phyloP scores from a whole-genome alignment of 2,797 vertebrate genomes.

The Percopsis omiscomaycus region DNA sequence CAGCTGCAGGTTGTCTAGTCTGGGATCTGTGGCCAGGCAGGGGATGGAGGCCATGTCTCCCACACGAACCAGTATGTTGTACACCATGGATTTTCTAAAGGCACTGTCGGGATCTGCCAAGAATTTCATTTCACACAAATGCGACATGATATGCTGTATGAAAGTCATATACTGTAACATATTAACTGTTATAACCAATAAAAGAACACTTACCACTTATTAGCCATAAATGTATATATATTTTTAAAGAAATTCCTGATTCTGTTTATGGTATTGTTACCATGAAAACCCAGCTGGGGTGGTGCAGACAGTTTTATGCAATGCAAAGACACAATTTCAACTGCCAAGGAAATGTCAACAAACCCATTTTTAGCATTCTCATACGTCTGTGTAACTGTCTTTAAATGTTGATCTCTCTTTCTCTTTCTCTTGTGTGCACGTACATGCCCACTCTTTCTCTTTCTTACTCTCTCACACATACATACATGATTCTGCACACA shows the following conservation, averaged over 20 bases:
- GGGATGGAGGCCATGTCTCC: slow-evolving; percentile 79
- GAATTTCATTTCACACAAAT: slow-evolving; percentile 21
- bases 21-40: slow-evolving; percentile 89
- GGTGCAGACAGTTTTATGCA: too few species aligned
- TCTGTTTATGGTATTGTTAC: too few species aligned
- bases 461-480: background rate
- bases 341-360: background rate
- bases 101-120: slow-evolving; percentile 85
- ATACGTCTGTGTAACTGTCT: background rate
- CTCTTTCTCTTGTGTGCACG: background rate
- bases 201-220: background rate
- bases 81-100: slow-evolving; percentile 81
- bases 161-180: background rate
- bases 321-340: too few species aligned
- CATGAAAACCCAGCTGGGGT: too few species aligned
- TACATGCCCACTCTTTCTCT: too few species aligned
- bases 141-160: slow-evolving; percentile 9
- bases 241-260: too few species aligned
- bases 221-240: too few species aligned
- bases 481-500: background rate
- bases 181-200: background rate
- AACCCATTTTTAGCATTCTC: background rate
- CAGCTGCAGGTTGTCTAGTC: slow-evolving; percentile 79
- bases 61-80: slow-evolving; percentile 75
- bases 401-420: background rate